Evolutionary conservation across 1,140 invertebrate species (phyloP), one percentile per base, ranked within the genome.

Genomic region (Drosophila tropicalis): DNA sequence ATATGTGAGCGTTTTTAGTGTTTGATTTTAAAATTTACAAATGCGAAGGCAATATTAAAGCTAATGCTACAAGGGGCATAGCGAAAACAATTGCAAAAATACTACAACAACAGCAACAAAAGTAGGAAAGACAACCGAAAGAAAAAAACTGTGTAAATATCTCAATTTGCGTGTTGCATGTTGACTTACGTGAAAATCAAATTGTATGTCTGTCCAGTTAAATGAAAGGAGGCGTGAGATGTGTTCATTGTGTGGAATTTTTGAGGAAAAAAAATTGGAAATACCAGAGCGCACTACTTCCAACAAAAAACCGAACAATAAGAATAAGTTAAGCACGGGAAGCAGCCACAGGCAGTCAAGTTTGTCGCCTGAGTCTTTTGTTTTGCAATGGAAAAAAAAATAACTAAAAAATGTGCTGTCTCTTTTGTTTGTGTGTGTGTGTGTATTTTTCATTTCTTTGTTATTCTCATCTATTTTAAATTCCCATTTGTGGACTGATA

Each of bases 341-440:
- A 55, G 32, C 62, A 72, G 56, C 61, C 55, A 41, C 39, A 32
- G 41, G 9, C 60, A 70, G 51, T 66, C 61, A 34, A 85, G 82
- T 85, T 85, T 72, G 82, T 86, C 74, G 65, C 67, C 62, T 57
- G 72, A 86, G 82, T 86, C 82, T 82, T 87, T 85, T 87, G 83
- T 86, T 86, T 78, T 55, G 71, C 15, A 39, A 73, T 58, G 32
- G 65, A 70, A n/a, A 32, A 19, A 61, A 17, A 29, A 13, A n/a
- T 29, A 19, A 19, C 2, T 17, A 47, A 9, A 29, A 55, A 55
- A 25, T 5, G 12, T 29, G 54, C 13, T 56, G 9, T 29, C 2
- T 56, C 13, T 32, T 56, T 56, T 19, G 44, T 22, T 51, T 22
- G 17, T 51, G 25, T 56, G 19, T 25, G 9, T 29, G 25, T 29